Percentiles rank a stretch among this genome's conserved stretches.
Evolutionary conservation across 23 tunicate genomes (phyloP).

Genomic region (Styela plicata): DNA sequence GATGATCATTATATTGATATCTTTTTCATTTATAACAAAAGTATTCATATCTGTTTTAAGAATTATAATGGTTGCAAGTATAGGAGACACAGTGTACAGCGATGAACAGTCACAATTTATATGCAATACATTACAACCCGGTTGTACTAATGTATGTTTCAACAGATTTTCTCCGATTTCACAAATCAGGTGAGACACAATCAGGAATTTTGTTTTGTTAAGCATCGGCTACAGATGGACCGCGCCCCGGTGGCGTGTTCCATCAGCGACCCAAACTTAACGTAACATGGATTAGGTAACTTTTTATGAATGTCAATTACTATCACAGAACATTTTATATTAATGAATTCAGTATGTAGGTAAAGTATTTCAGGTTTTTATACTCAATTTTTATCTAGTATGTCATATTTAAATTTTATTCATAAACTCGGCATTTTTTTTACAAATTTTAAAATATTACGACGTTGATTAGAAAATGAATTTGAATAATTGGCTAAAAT

Average conservation of each 20-base stretch:
- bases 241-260: too few species aligned
- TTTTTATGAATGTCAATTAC: neutral
- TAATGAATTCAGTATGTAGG: neutral
- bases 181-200: slow-evolving; percentile 62
- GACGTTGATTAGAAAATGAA: too few species aligned
- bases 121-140: slow-evolving; percentile 91
- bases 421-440: too few species aligned
- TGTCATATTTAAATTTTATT: too few species aligned
- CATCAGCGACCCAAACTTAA: too few species aligned
- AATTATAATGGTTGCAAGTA: slow-evolving; percentile 79
- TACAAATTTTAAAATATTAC: too few species aligned
- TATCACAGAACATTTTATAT: neutral
- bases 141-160: slow-evolving; percentile 92
- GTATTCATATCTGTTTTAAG: slow-evolving; percentile 53
- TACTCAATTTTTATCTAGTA: neutral
- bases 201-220: neutral
- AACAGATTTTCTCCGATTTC: slow-evolving; percentile 84
- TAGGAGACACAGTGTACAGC: slow-evolving; percentile 85
- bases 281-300: neutral
- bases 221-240: too few species aligned
- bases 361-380: neutral
- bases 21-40: too few species aligned
- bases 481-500: too few species aligned
- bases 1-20: too few species aligned
- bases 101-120: slow-evolving; percentile 91